Evolutionary conservation across 2,113 vertebrate genomes (phyloP).

Genomic region (Catharus bicknelli): DNA sequence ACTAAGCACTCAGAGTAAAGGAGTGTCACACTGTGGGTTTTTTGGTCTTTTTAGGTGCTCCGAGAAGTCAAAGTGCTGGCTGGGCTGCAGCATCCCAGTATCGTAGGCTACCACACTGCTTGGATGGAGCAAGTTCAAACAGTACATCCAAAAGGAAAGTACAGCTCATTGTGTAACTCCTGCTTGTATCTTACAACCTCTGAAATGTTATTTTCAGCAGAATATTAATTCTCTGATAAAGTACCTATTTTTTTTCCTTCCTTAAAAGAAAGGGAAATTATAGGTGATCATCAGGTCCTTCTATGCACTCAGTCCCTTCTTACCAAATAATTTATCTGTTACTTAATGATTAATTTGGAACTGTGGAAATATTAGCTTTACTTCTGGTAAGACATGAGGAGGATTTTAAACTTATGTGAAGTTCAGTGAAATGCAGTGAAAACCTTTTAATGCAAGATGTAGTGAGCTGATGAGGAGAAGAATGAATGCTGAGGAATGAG

Average conservation of each 20-base stretch:
- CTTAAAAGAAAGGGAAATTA: background rate
- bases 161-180: background rate
- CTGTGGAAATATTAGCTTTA: background rate
- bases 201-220: background rate
- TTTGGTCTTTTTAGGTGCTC: conserved; percentile 79
- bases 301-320: background rate
- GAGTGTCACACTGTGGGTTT: background rate
- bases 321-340: background rate
- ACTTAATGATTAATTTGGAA: background rate
- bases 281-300: background rate
- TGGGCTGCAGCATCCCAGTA: conserved; percentile 87
- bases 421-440: background rate
- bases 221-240: background rate
- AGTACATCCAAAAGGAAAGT: conserved; percentile 57
- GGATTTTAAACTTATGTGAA: background rate
- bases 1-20: background rate
- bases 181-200: background rate
- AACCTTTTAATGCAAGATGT: background rate
- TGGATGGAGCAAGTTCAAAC: conserved; percentile 96
- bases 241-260: rapidly evolving
- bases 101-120: conserved; percentile 96
- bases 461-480: background rate
- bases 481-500: background rate
- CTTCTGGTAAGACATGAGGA: background rate
- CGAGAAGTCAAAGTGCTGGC: conserved; percentile 95